Evolutionary conservation across 2,797 vertebrate genomes (phyloP), one percentile per base, ranked within the genome.

Genomic region (Picus viridis): DNA sequence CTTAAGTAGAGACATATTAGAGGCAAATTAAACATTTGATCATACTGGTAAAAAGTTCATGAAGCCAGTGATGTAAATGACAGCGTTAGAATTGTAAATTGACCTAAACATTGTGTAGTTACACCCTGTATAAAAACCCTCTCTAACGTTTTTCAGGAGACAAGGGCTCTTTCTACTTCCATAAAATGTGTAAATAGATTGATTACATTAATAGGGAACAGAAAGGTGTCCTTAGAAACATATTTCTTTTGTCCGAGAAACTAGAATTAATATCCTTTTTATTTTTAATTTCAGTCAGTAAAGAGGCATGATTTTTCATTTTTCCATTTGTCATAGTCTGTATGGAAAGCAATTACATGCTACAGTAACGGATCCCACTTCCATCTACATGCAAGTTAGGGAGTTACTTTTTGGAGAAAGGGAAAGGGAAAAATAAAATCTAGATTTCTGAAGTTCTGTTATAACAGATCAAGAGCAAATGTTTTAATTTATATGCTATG

Each of bases 301-400:
- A 32, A 43, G n/a, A 71, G 2, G 0, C 2, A 58, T 6, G 0
- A 0, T 32, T 58, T 45, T 64, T 59, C 1, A 10, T 30, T 64
- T 75, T 82, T 62, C 19, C 8, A 0, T 43, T 10, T 65, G n/a
- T 62, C 3, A 0, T 83, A 27, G 74, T 78, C 58, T 32, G 4
- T 27, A 49, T 9, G 6, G 51, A 56, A 86, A 59, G 3, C 0
- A n/a, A 68, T 30, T 32, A 0, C 30, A 69, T 45, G 39, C 18
- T 74, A 61, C 4, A 49, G 7, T 75, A 62, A 49, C 4, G n/a
- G 10, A 45, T 47, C 2, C 2, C 4, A 47, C 9, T 74, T 77
- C 59, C 10, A 39, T 34, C 13, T 70, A 6, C 5, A 19, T 51
- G 6, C 2, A 51, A 39, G 12, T 34, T 53, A 41, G 9, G 24